phyloP scores from a whole-genome alignment of 2,113 vertebrate species.

The Chinchilla lanigera region DNA sequence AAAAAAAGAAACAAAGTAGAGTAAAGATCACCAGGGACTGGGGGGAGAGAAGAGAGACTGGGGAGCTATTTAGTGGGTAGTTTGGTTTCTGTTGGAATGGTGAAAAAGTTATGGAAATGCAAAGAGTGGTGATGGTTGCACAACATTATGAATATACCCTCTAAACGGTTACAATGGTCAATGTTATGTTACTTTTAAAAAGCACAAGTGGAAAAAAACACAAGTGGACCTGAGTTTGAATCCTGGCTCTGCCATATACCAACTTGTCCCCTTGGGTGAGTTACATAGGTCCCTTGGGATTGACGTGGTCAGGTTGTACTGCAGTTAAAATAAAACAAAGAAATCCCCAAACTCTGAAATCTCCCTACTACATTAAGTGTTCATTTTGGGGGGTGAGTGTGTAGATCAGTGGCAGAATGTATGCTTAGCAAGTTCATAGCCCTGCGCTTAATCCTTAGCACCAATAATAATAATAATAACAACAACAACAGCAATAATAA shows the following conservation, averaged over 20 bases:
- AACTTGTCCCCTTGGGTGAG: background rate
- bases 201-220: background rate
- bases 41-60: background rate
- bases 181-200: background rate
- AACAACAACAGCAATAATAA: background rate
- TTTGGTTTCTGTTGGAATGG: background rate
- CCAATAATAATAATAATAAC: too few species aligned
- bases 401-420: background rate
- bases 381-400: background rate
- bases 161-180: background rate
- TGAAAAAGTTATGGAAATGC: background rate
- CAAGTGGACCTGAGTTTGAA: background rate
- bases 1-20: too few species aligned
- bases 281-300: background rate
- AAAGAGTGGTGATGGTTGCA: background rate
- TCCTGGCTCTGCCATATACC: background rate
- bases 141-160: background rate
- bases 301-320: background rate
- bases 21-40: background rate
- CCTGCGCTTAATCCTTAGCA: background rate
- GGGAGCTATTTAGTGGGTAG: background rate
- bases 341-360: background rate
- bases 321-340: background rate
- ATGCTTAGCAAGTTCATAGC: background rate
- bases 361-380: background rate